A percentile compares a stretch with the other conserved stretches of the same genome.
Conservation (phyloP, 2,888 invertebrate genomes). For the Cremastinae sp. region DNA sequence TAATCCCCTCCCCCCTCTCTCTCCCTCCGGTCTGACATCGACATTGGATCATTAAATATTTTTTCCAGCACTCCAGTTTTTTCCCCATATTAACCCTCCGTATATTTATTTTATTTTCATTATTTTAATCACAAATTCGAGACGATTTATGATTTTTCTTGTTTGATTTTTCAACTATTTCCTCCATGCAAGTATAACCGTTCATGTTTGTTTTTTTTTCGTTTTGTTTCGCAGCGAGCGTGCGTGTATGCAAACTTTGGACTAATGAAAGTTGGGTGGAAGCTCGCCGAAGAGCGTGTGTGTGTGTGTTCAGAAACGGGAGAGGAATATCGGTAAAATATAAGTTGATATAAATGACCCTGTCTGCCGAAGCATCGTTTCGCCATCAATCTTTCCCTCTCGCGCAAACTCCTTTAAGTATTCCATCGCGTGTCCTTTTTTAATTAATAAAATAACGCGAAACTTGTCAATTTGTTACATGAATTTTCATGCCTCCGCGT, state of each 20-base stretch:
- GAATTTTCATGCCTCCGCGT: not conserved
- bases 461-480: conserved; percentile 5
- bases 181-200: too few relatives aligned
- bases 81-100: conserved; percentile 68
- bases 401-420: not conserved
- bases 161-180: conserved; percentile 4
- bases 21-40: too few relatives aligned
- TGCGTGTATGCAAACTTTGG: not conserved
- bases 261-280: conserved; percentile 12
- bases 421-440: conserved; percentile 4
- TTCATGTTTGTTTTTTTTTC: too few relatives aligned
- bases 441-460: not conserved
- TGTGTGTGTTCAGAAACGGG: conserved; percentile 12
- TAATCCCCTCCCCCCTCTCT: too few relatives aligned
- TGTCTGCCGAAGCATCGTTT: conserved; percentile 41
- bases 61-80: conserved; percentile 71
- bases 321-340: conserved; percentile 12
- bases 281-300: conserved; percentile 12
- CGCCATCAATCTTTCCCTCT: conserved; percentile 46
- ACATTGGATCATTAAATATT: conserved; percentile 75
- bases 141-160: conserved; percentile 66
- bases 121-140: too few relatives aligned
- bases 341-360: conserved; percentile 55
- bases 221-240: conserved; percentile 1
- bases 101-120: too few relatives aligned